A percentile compares a stretch with the other conserved stretches of the same genome.
Evolutionary conservation across 2,113 vertebrate species (phyloP).

Genomic region (Columbina picui): DNA sequence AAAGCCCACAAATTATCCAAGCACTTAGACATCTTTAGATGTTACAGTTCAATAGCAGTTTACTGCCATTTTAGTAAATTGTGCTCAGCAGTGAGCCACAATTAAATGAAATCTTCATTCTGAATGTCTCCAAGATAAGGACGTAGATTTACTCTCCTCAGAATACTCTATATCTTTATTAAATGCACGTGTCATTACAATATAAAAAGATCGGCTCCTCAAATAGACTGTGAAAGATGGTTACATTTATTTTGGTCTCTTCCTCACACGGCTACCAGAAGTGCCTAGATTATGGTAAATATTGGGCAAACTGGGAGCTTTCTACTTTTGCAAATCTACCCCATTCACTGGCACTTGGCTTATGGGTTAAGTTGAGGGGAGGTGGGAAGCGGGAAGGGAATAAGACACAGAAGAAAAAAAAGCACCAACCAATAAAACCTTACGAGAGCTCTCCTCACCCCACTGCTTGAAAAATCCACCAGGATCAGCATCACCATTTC

Average conservation of each 20-base stretch:
- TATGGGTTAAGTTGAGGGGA: neutral
- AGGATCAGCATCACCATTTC: neutral
- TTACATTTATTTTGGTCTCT: neutral
- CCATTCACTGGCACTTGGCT: neutral
- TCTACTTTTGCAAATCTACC: neutral
- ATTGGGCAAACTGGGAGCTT: neutral
- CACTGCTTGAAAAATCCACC: neutral
- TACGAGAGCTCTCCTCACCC: neutral
- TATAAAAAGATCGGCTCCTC: constrained; percentile 15
- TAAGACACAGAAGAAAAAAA: neutral
- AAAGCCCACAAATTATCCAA: constrained; percentile 56
- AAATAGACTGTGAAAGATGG: constrained; percentile 30
- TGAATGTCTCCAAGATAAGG: constrained; percentile 41
- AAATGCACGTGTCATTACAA: constrained; percentile 56
- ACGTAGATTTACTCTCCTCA: constrained; percentile 43
- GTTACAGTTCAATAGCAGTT: constrained; percentile 68
- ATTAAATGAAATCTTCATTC: constrained; percentile 68
- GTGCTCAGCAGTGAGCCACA: constrained; percentile 64
- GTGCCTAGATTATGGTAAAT: neutral
- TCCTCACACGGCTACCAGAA: neutral
- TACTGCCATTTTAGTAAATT: constrained; percentile 71
- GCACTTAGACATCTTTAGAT: constrained; percentile 65
- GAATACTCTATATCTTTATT: constrained; percentile 51
- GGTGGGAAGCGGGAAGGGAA: rapidly evolving
- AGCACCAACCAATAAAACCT: neutral